Evolutionary conservation across 2,888 invertebrate species (phyloP), one percentile per base, ranked within the genome.

Genomic region (Spisula subtruncata): DNA sequence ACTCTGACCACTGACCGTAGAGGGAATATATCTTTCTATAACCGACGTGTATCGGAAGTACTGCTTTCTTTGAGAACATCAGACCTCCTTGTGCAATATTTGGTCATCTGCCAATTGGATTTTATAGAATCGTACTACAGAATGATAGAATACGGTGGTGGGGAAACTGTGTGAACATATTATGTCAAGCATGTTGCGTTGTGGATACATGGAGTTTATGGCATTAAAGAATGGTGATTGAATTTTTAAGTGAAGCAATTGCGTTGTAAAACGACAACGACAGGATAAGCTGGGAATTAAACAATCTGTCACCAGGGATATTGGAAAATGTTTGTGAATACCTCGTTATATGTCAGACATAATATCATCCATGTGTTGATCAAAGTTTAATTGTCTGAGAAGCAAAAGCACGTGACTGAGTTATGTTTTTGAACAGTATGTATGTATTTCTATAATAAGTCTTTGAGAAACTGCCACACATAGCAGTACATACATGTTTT

Each of bases 71-170:
- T 35, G 75, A 32, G 35, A 75, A 75, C 12, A 75, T 29, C 35
- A 25, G 18, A 35, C 32, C 35, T 32, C 32, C 25, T 75, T 18
- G 18, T 75, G 75, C 75, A 75, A 75, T 75, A 75, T 35, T 32
- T 75, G 75, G 75, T 75, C 75, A 75, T 75, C 35, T 75, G 75
- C 75, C 75, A 75, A 32, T 14, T 35, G 75, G 75, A 35, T 75
- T 75, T 75, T 75, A 75, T 75, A 75, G 75, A 75, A 75, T 75
- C 4, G 35, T 14, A 25, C 35, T 75, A 14, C 75, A 35, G 0
- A 35, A 75, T 32, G 35, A 35, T 32, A 35, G 18, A 75, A 16
- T 32, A 35, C 32, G 18, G 75, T 75, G n/a, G 32, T 75, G 16
- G 12, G 14, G 75, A 35, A 75, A 32, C 32, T 32, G 12, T 12